Percentiles rank a stretch among this genome's conserved stretches.
Evolutionary conservation across 2,113 vertebrate genomes (phyloP).

Genomic region (Misgurnus mizolepis): DNA sequence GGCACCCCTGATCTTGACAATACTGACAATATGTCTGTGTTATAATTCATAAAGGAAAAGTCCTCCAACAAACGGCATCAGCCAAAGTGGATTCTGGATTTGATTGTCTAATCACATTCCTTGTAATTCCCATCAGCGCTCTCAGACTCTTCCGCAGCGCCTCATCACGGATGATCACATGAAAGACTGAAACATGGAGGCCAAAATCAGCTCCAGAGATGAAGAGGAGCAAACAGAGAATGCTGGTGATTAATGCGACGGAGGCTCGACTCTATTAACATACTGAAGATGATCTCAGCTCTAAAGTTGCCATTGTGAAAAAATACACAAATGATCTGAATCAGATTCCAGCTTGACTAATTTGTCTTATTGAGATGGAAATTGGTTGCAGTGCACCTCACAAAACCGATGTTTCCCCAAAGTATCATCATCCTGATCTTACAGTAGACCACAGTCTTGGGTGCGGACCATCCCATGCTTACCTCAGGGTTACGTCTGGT

Average conservation of each 20-base stretch:
- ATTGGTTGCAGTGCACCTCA: neutral
- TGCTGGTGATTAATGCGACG: slow-evolving; percentile 68
- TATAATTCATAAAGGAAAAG: slow-evolving; percentile 74
- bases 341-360: neutral
- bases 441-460: too few relatives aligned
- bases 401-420: neutral
- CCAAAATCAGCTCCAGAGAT: slow-evolving; percentile 73
- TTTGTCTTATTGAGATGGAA: neutral
- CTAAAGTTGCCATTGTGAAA: neutral
- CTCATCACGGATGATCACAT: slow-evolving; percentile 70
- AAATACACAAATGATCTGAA: neutral
- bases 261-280: slow-evolving; percentile 62
- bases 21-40: slow-evolving; percentile 27
- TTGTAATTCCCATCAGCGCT: slow-evolving; percentile 73
- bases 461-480: too few relatives aligned
- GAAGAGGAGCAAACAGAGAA: slow-evolving; percentile 62
- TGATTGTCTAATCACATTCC: slow-evolving; percentile 82
- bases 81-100: slow-evolving; percentile 68
- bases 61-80: slow-evolving; percentile 45
- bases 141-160: slow-evolving; percentile 59
- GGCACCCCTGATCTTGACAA: too few relatives aligned
- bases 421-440: neutral
- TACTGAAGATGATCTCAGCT: slow-evolving; percentile 59
- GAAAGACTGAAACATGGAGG: slow-evolving; percentile 64
- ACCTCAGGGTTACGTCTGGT: neutral